phyloP scores from a whole-genome alignment of 2,888 invertebrate species.

The Adela reaumurella region DNA sequence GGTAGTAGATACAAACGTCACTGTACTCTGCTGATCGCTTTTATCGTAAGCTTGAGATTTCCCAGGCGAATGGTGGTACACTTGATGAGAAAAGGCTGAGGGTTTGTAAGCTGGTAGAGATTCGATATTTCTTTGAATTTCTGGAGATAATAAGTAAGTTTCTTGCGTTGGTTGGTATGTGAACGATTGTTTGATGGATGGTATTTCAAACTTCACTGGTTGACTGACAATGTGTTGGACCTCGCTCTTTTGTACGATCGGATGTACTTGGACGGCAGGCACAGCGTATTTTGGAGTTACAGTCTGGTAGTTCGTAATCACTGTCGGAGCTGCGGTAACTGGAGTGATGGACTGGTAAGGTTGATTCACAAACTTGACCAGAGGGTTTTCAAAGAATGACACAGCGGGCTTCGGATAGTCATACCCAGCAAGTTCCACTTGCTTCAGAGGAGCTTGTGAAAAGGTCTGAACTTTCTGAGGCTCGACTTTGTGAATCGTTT shows the following conservation, averaged over 20 bases:
- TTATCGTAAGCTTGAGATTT: conserved; percentile 21
- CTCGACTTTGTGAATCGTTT: conserved; percentile 33
- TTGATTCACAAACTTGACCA: conserved; percentile 31
- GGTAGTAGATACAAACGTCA: conserved; percentile 32
- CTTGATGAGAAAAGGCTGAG: conserved; percentile 41
- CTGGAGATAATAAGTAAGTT: conserved; percentile 32
- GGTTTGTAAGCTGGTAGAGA: conserved; percentile 20
- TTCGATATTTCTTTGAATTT: conserved; percentile 34
- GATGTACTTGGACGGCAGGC: conserved; percentile 16
- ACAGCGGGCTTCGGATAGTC: conserved; percentile 33
- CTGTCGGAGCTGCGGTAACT: conserved; percentile 27
- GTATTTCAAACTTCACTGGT: conserved; percentile 23
- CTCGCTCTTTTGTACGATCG: conserved; percentile 27
- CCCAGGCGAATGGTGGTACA: conserved; percentile 24
- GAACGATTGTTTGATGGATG: conserved; percentile 19
- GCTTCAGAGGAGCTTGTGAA: conserved; percentile 26
- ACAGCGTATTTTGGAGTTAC: conserved; percentile 17
- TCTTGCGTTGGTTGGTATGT: conserved; percentile 21
- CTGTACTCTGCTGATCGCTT: conserved; percentile 22
- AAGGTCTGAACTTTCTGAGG: conserved; percentile 23
- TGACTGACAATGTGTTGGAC: conserved; percentile 24
- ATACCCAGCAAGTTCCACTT: conserved; percentile 17
- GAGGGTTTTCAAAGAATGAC: conserved; percentile 36
- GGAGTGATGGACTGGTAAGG: conserved; percentile 34
- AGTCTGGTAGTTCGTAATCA: conserved; percentile 20